A percentile compares a stretch with the other conserved stretches of the same genome.
Conservation (phyloP, 2,888 invertebrate species). For the Eustalomyia histrio region DNA sequence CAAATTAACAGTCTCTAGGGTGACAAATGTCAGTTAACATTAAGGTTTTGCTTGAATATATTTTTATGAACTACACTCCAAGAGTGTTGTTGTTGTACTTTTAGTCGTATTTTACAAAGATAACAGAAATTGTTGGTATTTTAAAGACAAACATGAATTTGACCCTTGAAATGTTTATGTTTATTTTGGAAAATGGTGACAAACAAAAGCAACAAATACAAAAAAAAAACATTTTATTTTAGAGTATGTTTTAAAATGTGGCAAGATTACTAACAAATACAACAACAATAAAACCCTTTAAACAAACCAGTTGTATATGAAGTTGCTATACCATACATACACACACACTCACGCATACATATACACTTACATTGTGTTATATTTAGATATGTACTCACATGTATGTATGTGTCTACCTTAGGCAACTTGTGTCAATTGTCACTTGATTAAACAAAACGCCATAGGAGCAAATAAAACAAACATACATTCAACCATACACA, state of each 20-base stretch:
- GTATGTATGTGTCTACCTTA: slow-evolving; percentile 21
- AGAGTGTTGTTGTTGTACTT: not conserved
- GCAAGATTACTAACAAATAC: slow-evolving; percentile 27
- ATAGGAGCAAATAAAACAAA: slow-evolving; percentile 16
- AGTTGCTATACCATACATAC: not conserved
- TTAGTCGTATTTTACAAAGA: slow-evolving; percentile 27
- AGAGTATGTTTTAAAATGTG: slow-evolving; percentile 31
- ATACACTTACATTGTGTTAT: not conserved
- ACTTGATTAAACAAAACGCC: slow-evolving; percentile 66
- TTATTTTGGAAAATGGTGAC: not conserved
- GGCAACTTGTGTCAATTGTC: slow-evolving; percentile 63
- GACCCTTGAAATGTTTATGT: slow-evolving; percentile 42
- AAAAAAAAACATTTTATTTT: slow-evolving; percentile 42
- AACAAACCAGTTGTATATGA: not conserved
- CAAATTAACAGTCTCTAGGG: slow-evolving; percentile 62
- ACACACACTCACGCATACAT: not conserved
- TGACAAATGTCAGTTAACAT: slow-evolving; percentile 62
- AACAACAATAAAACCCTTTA: not conserved
- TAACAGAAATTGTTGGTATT: slow-evolving; percentile 19
- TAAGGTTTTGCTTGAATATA: slow-evolving; percentile 46
- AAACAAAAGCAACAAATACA: slow-evolving; percentile 52
- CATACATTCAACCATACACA: slow-evolving; percentile 14
- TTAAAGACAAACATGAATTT: slow-evolving; percentile 40
- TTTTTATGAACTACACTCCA: not conserved
- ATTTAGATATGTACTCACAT: no score